These are phyloP conservation scores for Macrosiphum euphorbiae DNA, from an alignment of 2,888 invertebrate species.

Conservation along the genomic window DNA sequence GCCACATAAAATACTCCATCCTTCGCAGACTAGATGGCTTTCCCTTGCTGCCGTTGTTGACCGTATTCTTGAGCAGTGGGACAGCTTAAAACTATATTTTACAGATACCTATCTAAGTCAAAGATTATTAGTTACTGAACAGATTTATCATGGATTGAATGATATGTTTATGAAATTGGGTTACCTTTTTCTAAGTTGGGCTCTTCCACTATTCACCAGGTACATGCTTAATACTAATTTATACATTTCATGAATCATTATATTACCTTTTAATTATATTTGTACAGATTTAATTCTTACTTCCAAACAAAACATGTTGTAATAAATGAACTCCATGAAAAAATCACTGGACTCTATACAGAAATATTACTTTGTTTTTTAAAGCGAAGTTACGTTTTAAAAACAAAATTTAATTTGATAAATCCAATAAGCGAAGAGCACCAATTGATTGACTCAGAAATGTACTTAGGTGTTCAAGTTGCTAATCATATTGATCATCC, in stretches of 20 bases:
- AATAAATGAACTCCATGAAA: neutral
- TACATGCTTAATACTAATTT: neutral
- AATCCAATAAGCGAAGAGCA: conserved; percentile 12
- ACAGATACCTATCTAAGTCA: too few species aligned
- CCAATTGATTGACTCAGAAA: neutral
- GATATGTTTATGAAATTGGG: neutral
- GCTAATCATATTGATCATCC: too few species aligned
- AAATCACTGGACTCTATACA: neutral
- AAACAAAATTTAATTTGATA: neutral
- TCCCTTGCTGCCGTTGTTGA: too few species aligned
- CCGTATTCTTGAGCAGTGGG: too few species aligned
- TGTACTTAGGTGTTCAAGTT: neutral
- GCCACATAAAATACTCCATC: too few species aligned
- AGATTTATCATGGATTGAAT: too few species aligned
- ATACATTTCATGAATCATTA: too few species aligned
- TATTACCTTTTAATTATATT: too few species aligned
- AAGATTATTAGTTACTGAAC: too few species aligned
- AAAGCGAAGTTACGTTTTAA: neutral
- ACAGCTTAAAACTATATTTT: too few species aligned
- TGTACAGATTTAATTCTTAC: neutral
- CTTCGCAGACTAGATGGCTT: too few species aligned
- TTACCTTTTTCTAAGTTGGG: conserved; percentile 12
- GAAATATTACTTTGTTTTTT: neutral
- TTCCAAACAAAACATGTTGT: neutral
- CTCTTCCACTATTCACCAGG: conserved; percentile 30